Base-by-base conservation (phyloP, 2,113 vertebrate species). In the Boleophthalmus pectinirostris region DNA sequence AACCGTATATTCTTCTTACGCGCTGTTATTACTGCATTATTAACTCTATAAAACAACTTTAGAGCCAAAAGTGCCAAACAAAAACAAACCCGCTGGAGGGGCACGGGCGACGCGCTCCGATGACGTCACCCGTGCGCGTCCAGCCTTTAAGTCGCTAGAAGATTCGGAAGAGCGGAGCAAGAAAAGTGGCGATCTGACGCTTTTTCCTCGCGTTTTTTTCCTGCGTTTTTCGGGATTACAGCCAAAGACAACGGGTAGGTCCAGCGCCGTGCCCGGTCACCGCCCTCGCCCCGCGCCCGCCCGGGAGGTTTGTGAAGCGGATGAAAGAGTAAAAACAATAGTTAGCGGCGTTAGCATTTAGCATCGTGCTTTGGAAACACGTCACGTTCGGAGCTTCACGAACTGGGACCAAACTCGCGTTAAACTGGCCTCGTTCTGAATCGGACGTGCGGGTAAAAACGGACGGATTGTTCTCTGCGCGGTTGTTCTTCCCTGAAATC, bases 241-340 rank as follows among this genome's bases (percentile, higher is more conserved):
- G 6, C 11, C 74, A 33, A 70, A 72, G 51, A 74, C 81, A 69
- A 53, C 75, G 63, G 88, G 88, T 90, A 84, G 56, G 82, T 53
- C 3, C 25, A 6, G 8, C n/a, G 0, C 21, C 0, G 3, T 0
- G 10, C 3, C 3, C 9, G 53, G 11, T 3, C 21, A 2, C 18
- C 2, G 6, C 5, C 12, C n/a, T 3, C 0, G 18, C 16, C 12
- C 1, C 1, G n/a, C 12, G 0, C 1, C 54, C 25, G 0, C 2
- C n/a, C n/a, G n/a, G n/a, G n/a, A 6, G 1, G n/a, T 0, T 18
- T 18, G 5, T 5, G 2, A 14, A 5, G 58, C 0, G 29, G 1
- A 1, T 15, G 15, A 38, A 61, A 6, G 12, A 38, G 9, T 35
- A 11, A 43, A 6, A 53, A 21, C 13, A 11, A 24, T 12, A 51